Evolutionary conservation across 2,113 vertebrate genomes (phyloP).

Genomic region (Junco hyemalis): DNA sequence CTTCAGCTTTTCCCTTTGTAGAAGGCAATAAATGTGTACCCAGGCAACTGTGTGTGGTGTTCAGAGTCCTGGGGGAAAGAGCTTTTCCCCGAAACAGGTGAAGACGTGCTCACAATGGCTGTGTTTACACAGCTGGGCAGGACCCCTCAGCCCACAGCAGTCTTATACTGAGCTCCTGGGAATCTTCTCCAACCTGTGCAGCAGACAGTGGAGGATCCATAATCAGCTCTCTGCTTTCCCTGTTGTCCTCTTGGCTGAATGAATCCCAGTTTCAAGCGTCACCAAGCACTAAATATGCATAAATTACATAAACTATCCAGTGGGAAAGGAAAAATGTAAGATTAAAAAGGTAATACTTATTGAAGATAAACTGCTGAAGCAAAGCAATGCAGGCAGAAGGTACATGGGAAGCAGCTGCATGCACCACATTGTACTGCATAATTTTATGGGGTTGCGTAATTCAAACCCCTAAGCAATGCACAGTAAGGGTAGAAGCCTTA

Average conservation of each 20-base stretch:
- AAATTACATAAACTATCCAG: background rate
- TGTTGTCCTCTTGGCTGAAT: background rate
- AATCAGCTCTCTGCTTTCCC: background rate
- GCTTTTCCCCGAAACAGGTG: background rate
- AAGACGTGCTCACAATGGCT: background rate
- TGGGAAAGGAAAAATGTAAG: background rate
- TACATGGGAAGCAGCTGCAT: background rate
- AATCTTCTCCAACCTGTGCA: background rate
- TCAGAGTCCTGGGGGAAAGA: background rate
- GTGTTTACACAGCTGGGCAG: background rate
- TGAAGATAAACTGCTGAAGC: background rate
- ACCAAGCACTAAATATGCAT: background rate
- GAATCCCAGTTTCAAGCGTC: background rate
- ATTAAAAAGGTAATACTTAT: background rate
- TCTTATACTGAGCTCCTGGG: background rate
- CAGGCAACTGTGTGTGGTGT: background rate
- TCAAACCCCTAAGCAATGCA: background rate
- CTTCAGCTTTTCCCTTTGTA: background rate
- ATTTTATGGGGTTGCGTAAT: background rate
- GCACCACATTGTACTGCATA: background rate
- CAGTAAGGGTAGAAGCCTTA: background rate
- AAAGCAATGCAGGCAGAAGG: background rate
- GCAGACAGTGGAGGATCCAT: background rate
- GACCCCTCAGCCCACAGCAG: background rate
- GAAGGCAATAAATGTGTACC: background rate